A percentile compares a stretch with the other conserved stretches of the same genome.
These are phyloP conservation scores for Chaetorhynchus papuensis DNA, from an alignment of 2,113 vertebrate species.

Conservation along the genomic window DNA sequence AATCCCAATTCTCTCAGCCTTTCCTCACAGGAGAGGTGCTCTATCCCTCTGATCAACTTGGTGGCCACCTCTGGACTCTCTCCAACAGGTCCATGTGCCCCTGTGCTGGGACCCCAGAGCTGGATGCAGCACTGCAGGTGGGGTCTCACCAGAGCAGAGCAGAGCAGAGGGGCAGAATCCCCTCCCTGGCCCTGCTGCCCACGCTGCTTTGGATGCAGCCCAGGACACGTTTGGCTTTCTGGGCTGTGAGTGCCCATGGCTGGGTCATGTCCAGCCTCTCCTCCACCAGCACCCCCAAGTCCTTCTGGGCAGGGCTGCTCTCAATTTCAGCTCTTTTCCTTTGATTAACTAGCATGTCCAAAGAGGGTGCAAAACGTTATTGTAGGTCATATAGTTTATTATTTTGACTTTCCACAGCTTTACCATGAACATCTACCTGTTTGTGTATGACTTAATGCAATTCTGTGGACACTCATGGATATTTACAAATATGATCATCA, in stretches of 20 bases:
- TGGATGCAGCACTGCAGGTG: rapidly evolving
- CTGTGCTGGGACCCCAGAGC: background rate
- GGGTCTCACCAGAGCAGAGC: background rate
- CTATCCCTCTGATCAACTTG: background rate
- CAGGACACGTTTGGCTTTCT: rapidly evolving
- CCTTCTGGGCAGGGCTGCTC: background rate
- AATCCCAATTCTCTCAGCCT: background rate
- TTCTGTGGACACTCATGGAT: constrained; percentile 98
- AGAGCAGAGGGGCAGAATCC: background rate
- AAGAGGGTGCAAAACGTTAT: background rate
- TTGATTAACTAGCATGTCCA: background rate
- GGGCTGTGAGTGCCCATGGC: rapidly evolving
- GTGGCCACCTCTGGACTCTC: background rate
- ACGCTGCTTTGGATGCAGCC: background rate
- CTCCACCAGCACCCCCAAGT: rapidly evolving
- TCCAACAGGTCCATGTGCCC: rapidly evolving
- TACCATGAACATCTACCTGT: constrained; percentile 80
- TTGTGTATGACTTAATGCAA: constrained; percentile 89
- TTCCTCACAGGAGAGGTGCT: background rate
- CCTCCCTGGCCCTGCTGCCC: background rate
- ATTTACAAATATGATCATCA: constrained; percentile 87
- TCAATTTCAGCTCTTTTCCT: background rate
- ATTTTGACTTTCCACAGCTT: constrained; percentile 67
- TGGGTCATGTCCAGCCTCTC: background rate
- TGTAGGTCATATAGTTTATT: background rate